Conservation (phyloP, 2,797 vertebrate genomes). For the Anas bernieri region DNA sequence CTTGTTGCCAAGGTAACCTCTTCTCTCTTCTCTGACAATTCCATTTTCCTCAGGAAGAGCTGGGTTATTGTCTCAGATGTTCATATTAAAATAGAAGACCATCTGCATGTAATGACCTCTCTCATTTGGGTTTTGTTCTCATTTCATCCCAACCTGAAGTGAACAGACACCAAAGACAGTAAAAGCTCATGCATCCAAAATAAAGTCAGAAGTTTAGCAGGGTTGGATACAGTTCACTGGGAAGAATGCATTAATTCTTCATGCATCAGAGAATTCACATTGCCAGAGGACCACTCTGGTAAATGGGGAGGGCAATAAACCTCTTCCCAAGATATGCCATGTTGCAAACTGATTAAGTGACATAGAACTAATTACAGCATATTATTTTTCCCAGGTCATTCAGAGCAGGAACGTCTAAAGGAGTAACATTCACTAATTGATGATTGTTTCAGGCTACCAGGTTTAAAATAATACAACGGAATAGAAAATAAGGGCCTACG, state of each 20-base stretch:
- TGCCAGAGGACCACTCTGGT: constrained; percentile 8
- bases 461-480: neutral
- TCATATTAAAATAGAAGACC: constrained; percentile 22
- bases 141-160: neutral
- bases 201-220: constrained; percentile 24
- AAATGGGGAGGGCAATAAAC: neutral
- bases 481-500: neutral
- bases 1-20: constrained; percentile 47
- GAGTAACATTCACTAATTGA: neutral
- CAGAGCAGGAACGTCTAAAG: neutral
- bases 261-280: constrained; percentile 7
- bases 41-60: accelerated
- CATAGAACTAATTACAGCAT: constrained; percentile 9
- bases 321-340: neutral
- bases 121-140: constrained; percentile 1
- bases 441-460: neutral
- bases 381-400: neutral
- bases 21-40: neutral
- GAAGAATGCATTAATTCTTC: constrained; percentile 15
- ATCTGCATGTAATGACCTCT: constrained; percentile 33
- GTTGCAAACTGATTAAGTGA: constrained; percentile 22
- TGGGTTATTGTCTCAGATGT: neutral
- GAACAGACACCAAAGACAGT: neutral
- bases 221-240: neutral
- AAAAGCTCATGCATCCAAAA: neutral